Conservation (phyloP, 37 sponge, comb jelly and placozoan genomes). For the Theonella swinhoei region DNA sequence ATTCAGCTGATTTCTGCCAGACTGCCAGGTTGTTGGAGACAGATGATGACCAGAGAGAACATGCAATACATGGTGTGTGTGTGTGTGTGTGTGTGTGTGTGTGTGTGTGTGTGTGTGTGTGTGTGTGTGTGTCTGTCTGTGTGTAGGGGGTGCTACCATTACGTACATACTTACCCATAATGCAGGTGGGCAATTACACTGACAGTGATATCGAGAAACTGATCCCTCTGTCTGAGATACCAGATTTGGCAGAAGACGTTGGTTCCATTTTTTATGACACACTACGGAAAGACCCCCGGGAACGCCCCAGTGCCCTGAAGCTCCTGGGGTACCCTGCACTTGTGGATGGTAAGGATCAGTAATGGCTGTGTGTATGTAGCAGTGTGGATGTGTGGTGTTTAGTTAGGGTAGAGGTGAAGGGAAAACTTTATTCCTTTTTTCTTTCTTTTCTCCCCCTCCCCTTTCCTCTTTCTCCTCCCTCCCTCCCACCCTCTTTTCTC, state of each 20-base stretch:
- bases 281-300: not conserved
- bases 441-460: too few species aligned
- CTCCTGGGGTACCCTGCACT: not conserved
- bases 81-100: not conserved
- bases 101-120: not conserved
- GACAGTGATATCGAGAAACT: constrained; percentile 31
- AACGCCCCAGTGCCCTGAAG: constrained; percentile 35
- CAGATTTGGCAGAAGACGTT: not conserved
- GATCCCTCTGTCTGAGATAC: constrained; percentile 22
- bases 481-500: too few species aligned
- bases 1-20: constrained; percentile 52
- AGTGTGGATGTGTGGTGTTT: too few species aligned
- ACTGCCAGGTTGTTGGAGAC: constrained; percentile 12
- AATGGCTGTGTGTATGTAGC: too few species aligned
- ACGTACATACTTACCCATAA: too few species aligned
- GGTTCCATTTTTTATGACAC: constrained; percentile 5
- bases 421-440: too few species aligned
- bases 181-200: constrained; percentile 37
- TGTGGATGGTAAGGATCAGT: not conserved
- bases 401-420: too few species aligned
- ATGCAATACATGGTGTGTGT: constrained; percentile 28
- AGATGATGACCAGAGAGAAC: not conserved
- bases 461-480: too few species aligned
- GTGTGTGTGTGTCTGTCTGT: constrained; percentile 1
- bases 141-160: not conserved